phyloP scores from a whole-genome alignment of 2,797 vertebrate genomes.

The Hephaestus fuliginosus region DNA sequence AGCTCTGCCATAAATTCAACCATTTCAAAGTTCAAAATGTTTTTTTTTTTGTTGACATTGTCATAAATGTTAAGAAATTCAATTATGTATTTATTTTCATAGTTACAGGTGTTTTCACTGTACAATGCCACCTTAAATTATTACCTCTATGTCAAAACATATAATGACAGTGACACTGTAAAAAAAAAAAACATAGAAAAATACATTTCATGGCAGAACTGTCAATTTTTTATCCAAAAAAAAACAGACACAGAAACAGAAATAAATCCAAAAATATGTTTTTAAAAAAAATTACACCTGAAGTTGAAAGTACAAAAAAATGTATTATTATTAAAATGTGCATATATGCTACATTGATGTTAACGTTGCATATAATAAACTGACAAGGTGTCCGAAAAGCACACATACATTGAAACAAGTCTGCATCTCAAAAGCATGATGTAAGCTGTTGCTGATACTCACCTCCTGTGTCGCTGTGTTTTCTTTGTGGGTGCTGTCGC shows the following conservation, averaged over 20 bases:
- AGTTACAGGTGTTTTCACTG: background rate
- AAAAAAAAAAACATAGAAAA: background rate
- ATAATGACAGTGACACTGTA: background rate
- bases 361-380: background rate
- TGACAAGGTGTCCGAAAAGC: background rate
- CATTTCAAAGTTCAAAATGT: background rate
- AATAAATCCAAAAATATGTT: too few relatives aligned
- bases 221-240: too few relatives aligned
- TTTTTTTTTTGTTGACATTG: background rate
- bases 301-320: background rate
- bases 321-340: background rate
- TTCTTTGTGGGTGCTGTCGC: background rate
- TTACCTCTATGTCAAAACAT: background rate
- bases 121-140: background rate
- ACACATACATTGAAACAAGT: background rate
- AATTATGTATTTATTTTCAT: background rate
- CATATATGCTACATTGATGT: background rate
- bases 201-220: background rate
- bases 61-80: background rate
- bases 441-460: slow-evolving; percentile 29
- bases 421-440: background rate
- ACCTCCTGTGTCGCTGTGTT: slow-evolving; percentile 29
- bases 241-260: background rate
- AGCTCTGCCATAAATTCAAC: background rate
- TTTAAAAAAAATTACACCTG: background rate